Percentiles rank a stretch among this genome's conserved stretches.
phyloP scores from a whole-genome alignment of 1,140 invertebrate genomes.

The Drosophila oshimai region DNA sequence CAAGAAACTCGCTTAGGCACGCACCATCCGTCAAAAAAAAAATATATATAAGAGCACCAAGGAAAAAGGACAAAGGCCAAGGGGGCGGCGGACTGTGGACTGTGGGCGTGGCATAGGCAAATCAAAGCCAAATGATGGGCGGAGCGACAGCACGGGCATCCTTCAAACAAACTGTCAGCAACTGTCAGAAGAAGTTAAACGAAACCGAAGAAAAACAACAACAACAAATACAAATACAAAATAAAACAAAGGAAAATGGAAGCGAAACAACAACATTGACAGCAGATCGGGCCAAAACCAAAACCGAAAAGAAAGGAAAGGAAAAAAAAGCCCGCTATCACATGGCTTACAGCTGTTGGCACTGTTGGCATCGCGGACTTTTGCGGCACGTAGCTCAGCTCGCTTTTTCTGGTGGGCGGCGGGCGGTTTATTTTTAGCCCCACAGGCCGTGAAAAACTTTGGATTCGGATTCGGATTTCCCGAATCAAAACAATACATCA shows the following conservation, averaged over 20 bases:
- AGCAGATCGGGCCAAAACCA: constrained; percentile 24
- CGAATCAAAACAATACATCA: constrained; percentile 71
- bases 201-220: constrained; percentile 40
- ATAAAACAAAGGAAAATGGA: constrained; percentile 35
- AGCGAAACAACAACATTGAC: constrained; percentile 24
- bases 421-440: constrained; percentile 68
- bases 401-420: neutral
- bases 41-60: too few relatives aligned
- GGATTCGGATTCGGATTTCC: too few relatives aligned
- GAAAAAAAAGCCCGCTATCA: constrained; percentile 8
- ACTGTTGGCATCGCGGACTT: neutral
- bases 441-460: constrained; percentile 34
- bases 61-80: neutral
- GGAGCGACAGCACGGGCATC: constrained; percentile 38
- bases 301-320: neutral
- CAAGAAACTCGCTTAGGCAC: constrained; percentile 42
- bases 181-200: constrained; percentile 76
- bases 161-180: constrained; percentile 78
- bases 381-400: neutral
- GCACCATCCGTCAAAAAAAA: constrained; percentile 37
- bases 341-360: constrained; percentile 34
- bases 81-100: neutral
- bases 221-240: constrained; percentile 14
- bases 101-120: constrained; percentile 17
- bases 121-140: constrained; percentile 42